Conservation (phyloP, 2,888 invertebrate genomes). For the Falcaria lacertinaria region DNA sequence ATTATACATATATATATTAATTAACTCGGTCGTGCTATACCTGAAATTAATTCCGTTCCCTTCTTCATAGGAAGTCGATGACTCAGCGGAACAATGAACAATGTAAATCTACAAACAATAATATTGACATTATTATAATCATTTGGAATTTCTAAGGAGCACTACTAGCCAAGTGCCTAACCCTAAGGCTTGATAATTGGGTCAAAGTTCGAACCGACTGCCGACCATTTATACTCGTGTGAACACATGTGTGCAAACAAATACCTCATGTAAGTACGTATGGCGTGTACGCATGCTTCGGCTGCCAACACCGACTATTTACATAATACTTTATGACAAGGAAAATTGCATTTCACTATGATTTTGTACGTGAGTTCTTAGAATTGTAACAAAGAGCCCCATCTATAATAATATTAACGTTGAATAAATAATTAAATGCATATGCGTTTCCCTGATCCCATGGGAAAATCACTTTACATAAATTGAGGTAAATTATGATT, state of each 20-base stretch:
- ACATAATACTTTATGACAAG: background rate
- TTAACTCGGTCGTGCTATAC: too few relatives aligned
- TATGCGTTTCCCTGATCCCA: too few relatives aligned
- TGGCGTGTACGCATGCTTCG: background rate
- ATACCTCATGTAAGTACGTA: background rate
- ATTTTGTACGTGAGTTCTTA: background rate
- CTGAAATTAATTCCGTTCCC: too few relatives aligned
- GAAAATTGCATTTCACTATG: background rate
- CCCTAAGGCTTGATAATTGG: slow-evolving; percentile 6
- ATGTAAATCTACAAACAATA: too few relatives aligned
- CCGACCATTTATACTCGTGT: background rate
- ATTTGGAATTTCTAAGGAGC: background rate
- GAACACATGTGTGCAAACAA: slow-evolving; percentile 14
- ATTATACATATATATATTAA: too few relatives aligned
- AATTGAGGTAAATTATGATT: background rate
- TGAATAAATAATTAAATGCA: too few relatives aligned
- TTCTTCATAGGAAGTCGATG: too few relatives aligned
- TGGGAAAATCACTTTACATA: too few relatives aligned
- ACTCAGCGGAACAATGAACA: too few relatives aligned
- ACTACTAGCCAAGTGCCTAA: background rate
- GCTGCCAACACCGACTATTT: background rate
- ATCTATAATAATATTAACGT: too few relatives aligned
- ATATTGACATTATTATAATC: too few relatives aligned
- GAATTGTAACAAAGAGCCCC: background rate
- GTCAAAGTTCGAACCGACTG: slow-evolving; percentile 14